Percentiles rank a stretch among this genome's conserved stretches.
phyloP scores from a whole-genome alignment of 2,888 invertebrate genomes.

The Aleiodes leptofemur region DNA sequence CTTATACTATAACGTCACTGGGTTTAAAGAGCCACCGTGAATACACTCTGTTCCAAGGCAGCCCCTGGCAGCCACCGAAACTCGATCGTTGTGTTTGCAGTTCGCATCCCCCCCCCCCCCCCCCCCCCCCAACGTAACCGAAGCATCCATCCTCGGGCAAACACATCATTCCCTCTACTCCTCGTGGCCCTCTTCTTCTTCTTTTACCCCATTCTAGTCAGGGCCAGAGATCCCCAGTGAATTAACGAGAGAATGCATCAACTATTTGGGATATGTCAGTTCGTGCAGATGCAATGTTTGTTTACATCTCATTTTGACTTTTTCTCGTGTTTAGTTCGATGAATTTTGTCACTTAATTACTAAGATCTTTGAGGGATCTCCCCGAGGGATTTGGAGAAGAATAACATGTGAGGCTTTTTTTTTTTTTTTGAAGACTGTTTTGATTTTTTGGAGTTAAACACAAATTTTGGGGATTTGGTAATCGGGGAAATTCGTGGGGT shows the following conservation, averaged over 20 bases:
- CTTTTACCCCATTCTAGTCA: background rate
- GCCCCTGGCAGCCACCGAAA: slow-evolving; percentile 60
- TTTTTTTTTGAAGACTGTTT: background rate
- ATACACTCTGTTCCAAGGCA: slow-evolving; percentile 22
- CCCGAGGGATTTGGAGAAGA: background rate
- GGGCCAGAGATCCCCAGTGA: slow-evolving; percentile 21
- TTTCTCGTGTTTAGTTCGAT: slow-evolving; percentile 15
- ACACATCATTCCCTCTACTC: slow-evolving; percentile 57
- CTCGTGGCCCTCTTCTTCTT: slow-evolving; percentile 41
- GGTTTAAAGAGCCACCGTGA: slow-evolving; percentile 50
- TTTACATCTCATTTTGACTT: slow-evolving; percentile 39
- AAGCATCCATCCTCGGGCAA: slow-evolving; percentile 68
- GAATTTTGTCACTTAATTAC: slow-evolving; percentile 7
- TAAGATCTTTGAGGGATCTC: background rate
- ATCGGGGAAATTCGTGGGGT: no score
- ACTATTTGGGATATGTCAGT: slow-evolving; percentile 21
- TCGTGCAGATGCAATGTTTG: slow-evolving; percentile 34
- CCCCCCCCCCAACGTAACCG: slow-evolving; percentile 64
- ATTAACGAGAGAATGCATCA: slow-evolving; percentile 40
- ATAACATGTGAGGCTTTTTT: background rate
- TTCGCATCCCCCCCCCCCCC: slow-evolving; percentile 59
- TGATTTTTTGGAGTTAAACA: no score
- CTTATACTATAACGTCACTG: slow-evolving; percentile 22
- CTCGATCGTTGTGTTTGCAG: slow-evolving; percentile 73
- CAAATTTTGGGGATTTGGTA: no score